phyloP scores from a whole-genome alignment of 2,113 vertebrate genomes.

The Macquaria australasica region DNA sequence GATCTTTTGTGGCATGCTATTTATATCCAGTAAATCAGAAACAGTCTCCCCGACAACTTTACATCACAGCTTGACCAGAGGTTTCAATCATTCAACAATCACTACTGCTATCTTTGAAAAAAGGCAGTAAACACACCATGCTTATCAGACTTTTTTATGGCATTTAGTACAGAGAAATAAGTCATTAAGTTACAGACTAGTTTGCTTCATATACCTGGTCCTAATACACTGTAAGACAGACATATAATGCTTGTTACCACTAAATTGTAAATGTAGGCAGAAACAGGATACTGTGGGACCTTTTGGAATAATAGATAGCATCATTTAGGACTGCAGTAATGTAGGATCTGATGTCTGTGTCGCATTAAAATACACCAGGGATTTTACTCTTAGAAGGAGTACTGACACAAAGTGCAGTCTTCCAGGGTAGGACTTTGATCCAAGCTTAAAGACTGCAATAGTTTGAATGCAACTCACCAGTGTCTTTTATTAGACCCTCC shows the following conservation, averaged over 20 bases:
- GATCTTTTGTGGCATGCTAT: constrained; percentile 6
- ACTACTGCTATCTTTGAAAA: constrained; percentile 3
- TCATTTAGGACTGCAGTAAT: constrained; percentile 8
- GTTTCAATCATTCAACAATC: constrained; percentile 4
- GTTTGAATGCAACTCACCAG: background rate
- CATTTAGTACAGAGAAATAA: background rate
- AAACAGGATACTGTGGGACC: constrained; percentile 6
- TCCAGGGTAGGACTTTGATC: background rate
- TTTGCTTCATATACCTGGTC: constrained; percentile 5
- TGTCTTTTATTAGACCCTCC: background rate
- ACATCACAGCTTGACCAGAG: constrained; percentile 30
- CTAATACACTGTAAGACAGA: constrained; percentile 5
- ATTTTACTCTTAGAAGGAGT: constrained; percentile 16
- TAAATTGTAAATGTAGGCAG: background rate
- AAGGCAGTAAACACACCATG: background rate
- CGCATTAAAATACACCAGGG: constrained; percentile 20
- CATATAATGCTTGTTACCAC: background rate
- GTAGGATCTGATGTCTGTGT: constrained; percentile 26
- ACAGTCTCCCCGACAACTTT: constrained; percentile 9
- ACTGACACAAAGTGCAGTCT: background rate
- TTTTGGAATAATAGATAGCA: constrained; percentile 15
- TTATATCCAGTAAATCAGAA: constrained; percentile 33
- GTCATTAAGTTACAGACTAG: background rate
- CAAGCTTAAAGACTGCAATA: background rate
- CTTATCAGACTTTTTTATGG: background rate